Conservation (phyloP, 2,888 invertebrate species). For the Oasisia sp. region DNA sequence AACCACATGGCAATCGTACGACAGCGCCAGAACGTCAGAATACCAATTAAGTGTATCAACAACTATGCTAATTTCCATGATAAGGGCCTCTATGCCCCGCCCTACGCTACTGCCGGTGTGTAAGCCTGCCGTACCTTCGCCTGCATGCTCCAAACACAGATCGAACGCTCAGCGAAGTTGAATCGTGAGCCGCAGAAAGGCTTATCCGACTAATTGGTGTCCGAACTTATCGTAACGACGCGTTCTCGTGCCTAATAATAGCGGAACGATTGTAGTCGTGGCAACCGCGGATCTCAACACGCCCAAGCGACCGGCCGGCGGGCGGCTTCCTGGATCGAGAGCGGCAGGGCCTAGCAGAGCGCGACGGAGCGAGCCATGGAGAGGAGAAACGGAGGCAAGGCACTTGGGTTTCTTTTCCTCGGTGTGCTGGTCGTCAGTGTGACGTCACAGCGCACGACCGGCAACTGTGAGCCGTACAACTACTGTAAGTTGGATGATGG, state of each 20-base stretch:
- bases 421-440: neutral
- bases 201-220: slow-evolving; percentile 5
- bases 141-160: neutral
- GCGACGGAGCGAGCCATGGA: neutral
- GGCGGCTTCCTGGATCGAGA: neutral
- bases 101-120: no score
- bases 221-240: neutral
- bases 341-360: neutral
- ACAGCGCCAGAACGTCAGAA: no score
- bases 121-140: neutral
- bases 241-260: slow-evolving; percentile 6
- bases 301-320: neutral
- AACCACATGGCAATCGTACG: no score
- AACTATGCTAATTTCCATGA: no score
- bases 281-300: neutral
- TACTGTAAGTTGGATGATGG: slow-evolving; percentile 5
- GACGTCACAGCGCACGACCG: neutral
- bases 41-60: no score
- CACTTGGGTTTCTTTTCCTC: neutral
- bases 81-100: no score
- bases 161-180: neutral
- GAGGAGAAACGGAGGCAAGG: neutral
- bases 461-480: neutral
- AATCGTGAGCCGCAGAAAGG: neutral
- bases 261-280: neutral